Base-by-base conservation (phyloP, 2,797 vertebrate species). In the Loris lydekkerianus region DNA sequence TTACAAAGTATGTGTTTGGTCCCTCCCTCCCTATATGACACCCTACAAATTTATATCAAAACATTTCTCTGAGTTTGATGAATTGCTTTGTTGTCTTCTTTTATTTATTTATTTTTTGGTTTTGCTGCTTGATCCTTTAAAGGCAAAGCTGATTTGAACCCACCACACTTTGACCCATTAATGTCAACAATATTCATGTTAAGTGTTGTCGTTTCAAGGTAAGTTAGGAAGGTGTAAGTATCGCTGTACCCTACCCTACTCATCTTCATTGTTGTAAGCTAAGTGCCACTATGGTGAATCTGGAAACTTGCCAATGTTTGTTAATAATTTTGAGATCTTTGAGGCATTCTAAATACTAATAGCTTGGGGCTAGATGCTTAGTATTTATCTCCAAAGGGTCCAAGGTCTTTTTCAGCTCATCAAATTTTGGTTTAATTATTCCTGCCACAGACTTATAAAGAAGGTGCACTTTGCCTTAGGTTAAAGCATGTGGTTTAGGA, bases 361-460 rank as follows among this genome's bases (percentile, higher is more conserved):
- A 82, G 23, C 40, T 92, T 95, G 61, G 63, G 78, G 65, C 0
- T 37, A 58, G 58, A 91, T 78, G 69, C 29, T 95, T 90, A 85
- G 20, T 70, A 37, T 91, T 96, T 89, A 84, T 85, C 18, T 93
- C 86, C 46, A 92, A 25, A 86, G 73, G 25, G 43, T 49, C 61
- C 67, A 60, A 90, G 95, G 69, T 37, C 46, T 69, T 95, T 92
- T 93, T 60, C n/a, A 76, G 43, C 3, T 96, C 73, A 93, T 92
- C 90, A 88, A 85, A 83, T 88, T 93, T 95, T 85, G n/a, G 17
- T 94, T 93, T 93, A 95, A 94, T 90, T 95, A 93, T 94, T 88
- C 61, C 69, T 92, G 34, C 10, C 63, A 81, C 34, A 81, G 76
- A 72, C 77, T 91, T 89, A 67, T 73, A 61, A 91, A 87, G 67